Evolutionary conservation across 23 tunicate species (phyloP), one percentile per base, ranked within the genome.

Genomic region (Ascidia mentula): DNA sequence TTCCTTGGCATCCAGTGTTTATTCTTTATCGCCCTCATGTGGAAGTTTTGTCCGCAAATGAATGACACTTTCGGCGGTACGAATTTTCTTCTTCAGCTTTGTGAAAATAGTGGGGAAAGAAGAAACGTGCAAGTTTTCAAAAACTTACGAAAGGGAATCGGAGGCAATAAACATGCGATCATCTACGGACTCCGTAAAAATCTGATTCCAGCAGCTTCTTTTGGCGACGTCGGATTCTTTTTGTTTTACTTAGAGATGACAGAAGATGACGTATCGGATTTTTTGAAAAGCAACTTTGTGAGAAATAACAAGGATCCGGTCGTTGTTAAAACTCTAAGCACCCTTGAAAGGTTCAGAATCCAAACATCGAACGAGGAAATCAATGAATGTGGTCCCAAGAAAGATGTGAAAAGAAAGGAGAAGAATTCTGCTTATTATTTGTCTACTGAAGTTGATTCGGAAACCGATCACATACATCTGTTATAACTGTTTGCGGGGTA

Each of bases 171-270:
- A 9, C 65, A 53, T 6, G 22, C 24, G 13, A 53, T 53, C 65
- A 1, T 53, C 65, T 53, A 53, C 65, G 65, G 65, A 28, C 24
- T 53, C 22, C 65, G 65, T 53, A 53, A 53, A 53, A 53, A 9
- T 53, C 65, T 53, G 22, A 3, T 28, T 5, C 22, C 7, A 6
- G 65, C 65, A 9, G 65, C 65, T 3, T 1, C 24, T 26, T 26
- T 53, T 28, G 65, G 65, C 65, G 65, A 53, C 65, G 65, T 53
- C 24, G 65, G 65, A 53, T 53, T 53, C 24, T 53, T 53, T 53
- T 28, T 53, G 12, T 53, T 53, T 53, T 53, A 53, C 65, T 9
- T 53, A 1, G 65, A 53, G 65, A 53, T 28, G 2, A 53, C 65
- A 3, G 65, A 28, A 20, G 65, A 53, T 53, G 24, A 53, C 4